phyloP scores from a whole-genome alignment of 2,888 invertebrate genomes.

The Apotomis capreana region DNA sequence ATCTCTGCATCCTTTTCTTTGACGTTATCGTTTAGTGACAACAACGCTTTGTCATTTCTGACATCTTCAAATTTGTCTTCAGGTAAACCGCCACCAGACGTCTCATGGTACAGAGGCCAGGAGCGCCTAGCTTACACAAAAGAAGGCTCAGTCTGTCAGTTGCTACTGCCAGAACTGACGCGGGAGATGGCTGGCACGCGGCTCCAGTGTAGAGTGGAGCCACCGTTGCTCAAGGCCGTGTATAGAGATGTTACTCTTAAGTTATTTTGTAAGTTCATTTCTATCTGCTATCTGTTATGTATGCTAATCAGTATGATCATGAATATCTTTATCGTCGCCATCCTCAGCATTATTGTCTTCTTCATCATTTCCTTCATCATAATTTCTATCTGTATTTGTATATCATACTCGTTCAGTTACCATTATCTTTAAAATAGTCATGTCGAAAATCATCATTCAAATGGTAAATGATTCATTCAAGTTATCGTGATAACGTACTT shows the following conservation, averaged over 20 bases:
- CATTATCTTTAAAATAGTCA: no score
- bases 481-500: no score
- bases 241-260: constrained; percentile 89
- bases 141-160: constrained; percentile 89
- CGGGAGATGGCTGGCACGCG: constrained; percentile 88
- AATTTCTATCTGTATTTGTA: no score
- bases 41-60: not conserved
- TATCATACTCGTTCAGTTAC: no score
- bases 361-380: not conserved
- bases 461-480: no score
- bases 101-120: constrained; percentile 92
- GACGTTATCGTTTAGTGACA: not conserved
- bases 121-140: constrained; percentile 89
- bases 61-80: constrained; percentile 31
- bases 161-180: constrained; percentile 88
- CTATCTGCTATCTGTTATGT: not conserved
- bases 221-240: constrained; percentile 87
- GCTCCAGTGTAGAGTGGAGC: constrained; percentile 90
- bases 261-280: constrained; percentile 84
- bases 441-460: no score
- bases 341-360: not conserved
- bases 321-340: not conserved
- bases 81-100: constrained; percentile 92
- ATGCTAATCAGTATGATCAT: not conserved
- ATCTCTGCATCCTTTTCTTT: not conserved